These are phyloP conservation scores for Carterocephalus palaemon DNA, from an alignment of 2,888 invertebrate genomes.

Conservation along the genomic window DNA sequence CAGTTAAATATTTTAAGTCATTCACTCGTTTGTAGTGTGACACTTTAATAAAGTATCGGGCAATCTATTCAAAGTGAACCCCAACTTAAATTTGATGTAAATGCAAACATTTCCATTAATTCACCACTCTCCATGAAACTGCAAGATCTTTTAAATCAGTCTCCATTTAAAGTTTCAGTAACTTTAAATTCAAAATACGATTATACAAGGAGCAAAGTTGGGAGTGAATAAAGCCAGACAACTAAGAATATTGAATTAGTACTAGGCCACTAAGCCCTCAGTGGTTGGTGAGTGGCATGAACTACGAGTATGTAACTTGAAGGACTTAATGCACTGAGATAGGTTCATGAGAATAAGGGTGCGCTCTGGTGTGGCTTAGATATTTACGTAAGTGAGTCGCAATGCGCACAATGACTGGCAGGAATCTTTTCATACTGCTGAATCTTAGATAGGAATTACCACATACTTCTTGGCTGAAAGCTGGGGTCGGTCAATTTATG, in stretches of 20 bases:
- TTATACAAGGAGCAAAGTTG: constrained; percentile 19
- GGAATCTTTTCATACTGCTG: too few species aligned
- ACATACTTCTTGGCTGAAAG: too few species aligned
- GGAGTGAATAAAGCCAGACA: constrained; percentile 13
- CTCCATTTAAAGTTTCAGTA: constrained; percentile 22
- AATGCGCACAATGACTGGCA: too few species aligned
- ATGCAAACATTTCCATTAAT: constrained; percentile 23
- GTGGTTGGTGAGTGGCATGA: constrained; percentile 2
- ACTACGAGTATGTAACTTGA: background rate
- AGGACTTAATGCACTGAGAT: background rate
- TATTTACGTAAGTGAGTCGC: too few species aligned
- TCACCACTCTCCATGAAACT: constrained; percentile 22
- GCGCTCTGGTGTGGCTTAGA: background rate
- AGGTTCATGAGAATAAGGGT: background rate
- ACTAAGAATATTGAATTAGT: constrained; percentile 22
- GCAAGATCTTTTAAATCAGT: constrained; percentile 24
- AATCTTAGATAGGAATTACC: too few species aligned
- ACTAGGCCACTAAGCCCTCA: constrained; percentile 4
- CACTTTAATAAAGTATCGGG: constrained; percentile 4
- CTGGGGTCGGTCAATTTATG: too few species aligned
- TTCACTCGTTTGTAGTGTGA: constrained; percentile 3
- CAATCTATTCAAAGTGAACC: constrained; percentile 10
- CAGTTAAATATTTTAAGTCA: background rate
- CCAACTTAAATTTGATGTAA: constrained; percentile 20
- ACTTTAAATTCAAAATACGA: constrained; percentile 24